Evolutionary conservation across 1,140 invertebrate species (phyloP), one percentile per base, ranked within the genome.

Genomic region (Venustaconcha ellipsiformis): DNA sequence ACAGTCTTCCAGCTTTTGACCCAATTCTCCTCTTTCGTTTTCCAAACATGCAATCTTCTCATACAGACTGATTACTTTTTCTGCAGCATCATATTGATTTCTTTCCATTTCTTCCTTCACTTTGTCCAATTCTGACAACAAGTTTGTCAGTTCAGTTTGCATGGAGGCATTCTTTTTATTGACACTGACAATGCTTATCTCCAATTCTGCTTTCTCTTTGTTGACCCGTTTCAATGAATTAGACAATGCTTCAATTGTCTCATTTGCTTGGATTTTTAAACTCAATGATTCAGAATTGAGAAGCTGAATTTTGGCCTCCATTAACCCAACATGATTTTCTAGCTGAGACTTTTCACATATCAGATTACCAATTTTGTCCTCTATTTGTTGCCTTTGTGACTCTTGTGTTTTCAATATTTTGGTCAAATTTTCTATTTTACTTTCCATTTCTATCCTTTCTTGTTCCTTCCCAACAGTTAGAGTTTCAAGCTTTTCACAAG

Each of bases 291-390:
- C 70, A 66, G 37, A 55, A 30, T 72, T 72, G 6, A 77, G 30
- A n/a, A 77, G 17, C 67, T 77, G 72, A 30, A 77, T 23, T 20
- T 71, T 64, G 26, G 75, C 75, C 55, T 77, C 75, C 14, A 77
- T 58, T 18, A 67, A 70, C 6, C 75, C 75, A 1, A 77, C 59
- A 20, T 77, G 58, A 15, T 15, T 72, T 57, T 72, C 70, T 37
- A 77, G 48, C 58, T 77, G 60, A 67, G 75, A 77, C 64, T 77
- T 77, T 58, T 77, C 75, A 60, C 59, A 72, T 13, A 77, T 66
- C 15, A 77, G 64, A 68, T 77, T 69, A 48, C 75, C 75, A 8
- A 77, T 57, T 70, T 77, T 77, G 20, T 72, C 68, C 20, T 77
- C 63, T 26, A 77, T 26, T 59, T 77, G 75, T 23, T 63, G 30